A percentile compares a stretch with the other conserved stretches of the same genome.
phyloP scores from a whole-genome alignment of 92 coral and sea anemone species.

The Paramuricea clavata region DNA sequence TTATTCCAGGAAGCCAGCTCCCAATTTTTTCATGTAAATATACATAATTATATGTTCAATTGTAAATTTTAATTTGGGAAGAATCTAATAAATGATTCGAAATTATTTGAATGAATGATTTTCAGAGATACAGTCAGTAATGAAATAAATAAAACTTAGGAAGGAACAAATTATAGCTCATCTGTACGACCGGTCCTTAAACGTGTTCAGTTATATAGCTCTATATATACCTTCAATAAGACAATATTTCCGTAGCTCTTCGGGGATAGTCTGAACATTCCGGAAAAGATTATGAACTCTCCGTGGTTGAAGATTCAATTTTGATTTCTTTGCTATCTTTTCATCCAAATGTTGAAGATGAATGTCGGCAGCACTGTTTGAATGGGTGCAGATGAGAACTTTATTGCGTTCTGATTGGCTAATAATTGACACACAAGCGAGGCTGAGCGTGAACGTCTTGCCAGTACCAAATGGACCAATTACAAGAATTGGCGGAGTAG shows the following conservation, averaged over 20 bases:
- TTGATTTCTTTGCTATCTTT: constrained; percentile 37
- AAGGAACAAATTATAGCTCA: too few relatives aligned
- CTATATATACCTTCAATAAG: constrained; percentile 41
- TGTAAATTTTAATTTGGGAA: too few relatives aligned
- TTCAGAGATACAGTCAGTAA: too few relatives aligned
- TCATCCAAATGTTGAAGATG: constrained; percentile 80
- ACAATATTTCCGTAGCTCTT: constrained; percentile 63
- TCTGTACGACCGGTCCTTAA: too few relatives aligned
- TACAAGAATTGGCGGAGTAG: constrained; percentile 83
- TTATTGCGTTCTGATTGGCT: constrained; percentile 67
- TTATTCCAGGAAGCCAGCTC: too few relatives aligned
- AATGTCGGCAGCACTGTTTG: constrained; percentile 93
- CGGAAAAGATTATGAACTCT: constrained; percentile 74
- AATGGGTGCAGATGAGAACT: constrained; percentile 90
- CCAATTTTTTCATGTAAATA: too few relatives aligned
- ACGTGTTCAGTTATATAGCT: background rate
- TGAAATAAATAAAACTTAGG: too few relatives aligned
- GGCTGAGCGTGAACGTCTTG: constrained; percentile 87
- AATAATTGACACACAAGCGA: constrained; percentile 76
- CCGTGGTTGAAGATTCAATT: constrained; percentile 48
- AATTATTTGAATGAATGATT: too few relatives aligned
- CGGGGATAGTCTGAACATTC: constrained; percentile 3
- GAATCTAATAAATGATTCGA: too few relatives aligned
- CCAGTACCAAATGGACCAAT: constrained; percentile 99
- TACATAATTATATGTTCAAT: too few relatives aligned